Evolutionary conservation across 1,140 invertebrate genomes (phyloP), one percentile per base, ranked within the genome.

Genomic region (Aricia agestis): DNA sequence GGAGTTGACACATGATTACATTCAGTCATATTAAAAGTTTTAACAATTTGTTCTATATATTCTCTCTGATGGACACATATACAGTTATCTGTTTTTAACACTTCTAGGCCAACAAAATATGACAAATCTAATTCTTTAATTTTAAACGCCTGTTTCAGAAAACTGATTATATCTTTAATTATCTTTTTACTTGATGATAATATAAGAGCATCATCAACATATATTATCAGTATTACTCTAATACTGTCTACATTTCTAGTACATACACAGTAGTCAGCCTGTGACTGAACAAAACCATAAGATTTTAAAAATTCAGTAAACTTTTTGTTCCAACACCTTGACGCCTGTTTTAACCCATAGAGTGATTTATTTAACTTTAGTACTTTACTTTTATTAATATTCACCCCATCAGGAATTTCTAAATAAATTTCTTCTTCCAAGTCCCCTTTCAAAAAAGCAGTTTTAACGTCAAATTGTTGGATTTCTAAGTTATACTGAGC

Each of bases 371-470:
- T 77, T 17, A 79, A 61, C 68, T 76, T 79, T n/a, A n/a, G n/a
- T n/a, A 79, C 65, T 65, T 13, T 69, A 73, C 59, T 52, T 19
- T 42, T 15, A 15, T 57, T 18, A 9, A 68, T 25, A 65, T 19
- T 25, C 3, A 76, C 18, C n/a, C 78, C 78, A 58, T 78, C 76
- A 32, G 90, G 88, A 59, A 82, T 74, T 65, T 82, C 72, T 75
- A 92, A 83, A 73, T 79, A 90, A 58, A 90, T 82, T 25, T 81
- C 73, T 68, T 77, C 70, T 7, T 69, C 72, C 6, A 91, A 59
- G n/a, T 82, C 59, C n/a, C 86, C 86, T 78, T 92, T 74, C 0
- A 92, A 67, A 74, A 91, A 93, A 6, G 92, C 92, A 71, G 87
- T 86, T 74, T 84, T 89, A 3, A 93, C 81, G 79, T 93, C 89